These are phyloP conservation scores for Ptychoptera albimana DNA, from an alignment of 2,888 invertebrate genomes.

Conservation along the genomic window DNA sequence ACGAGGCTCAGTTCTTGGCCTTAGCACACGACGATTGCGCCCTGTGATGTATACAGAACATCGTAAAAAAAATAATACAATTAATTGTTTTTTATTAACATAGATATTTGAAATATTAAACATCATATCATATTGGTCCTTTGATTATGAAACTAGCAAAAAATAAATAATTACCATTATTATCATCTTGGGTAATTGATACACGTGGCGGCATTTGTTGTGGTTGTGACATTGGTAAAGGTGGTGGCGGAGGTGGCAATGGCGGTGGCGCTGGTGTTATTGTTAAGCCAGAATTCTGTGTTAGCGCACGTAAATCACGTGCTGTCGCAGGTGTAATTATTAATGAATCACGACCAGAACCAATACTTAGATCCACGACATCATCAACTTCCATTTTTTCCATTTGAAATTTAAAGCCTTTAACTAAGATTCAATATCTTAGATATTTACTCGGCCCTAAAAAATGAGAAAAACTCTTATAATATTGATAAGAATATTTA, in stretches of 20 bases:
- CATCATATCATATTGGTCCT: no score
- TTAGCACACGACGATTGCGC: slow-evolving; percentile 44
- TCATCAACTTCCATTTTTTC: slow-evolving; percentile 80
- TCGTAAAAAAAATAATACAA: not conserved
- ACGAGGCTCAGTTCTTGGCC: slow-evolving; percentile 67
- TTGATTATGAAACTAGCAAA: no score
- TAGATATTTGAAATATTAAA: no score
- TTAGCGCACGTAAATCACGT: slow-evolving; percentile 40
- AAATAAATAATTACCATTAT: slow-evolving; percentile 17
- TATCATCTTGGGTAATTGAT: slow-evolving; percentile 4
- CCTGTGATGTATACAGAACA: not conserved
- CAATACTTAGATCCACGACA: slow-evolving; percentile 74
- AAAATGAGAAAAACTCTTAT: no score
- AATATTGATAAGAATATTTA: no score
- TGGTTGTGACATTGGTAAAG: slow-evolving; percentile 7
- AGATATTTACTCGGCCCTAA: no score
- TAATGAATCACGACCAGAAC: slow-evolving; percentile 28
- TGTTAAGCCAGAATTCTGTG: slow-evolving; percentile 42
- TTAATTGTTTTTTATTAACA: not conserved
- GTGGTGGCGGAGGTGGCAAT: slow-evolving; percentile 8
- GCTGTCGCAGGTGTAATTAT: slow-evolving; percentile 27
- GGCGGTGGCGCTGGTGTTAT: slow-evolving; percentile 46
- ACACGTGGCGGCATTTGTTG: not conserved
- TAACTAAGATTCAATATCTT: no score
- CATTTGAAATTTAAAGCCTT: slow-evolving; percentile 17